A percentile compares a stretch with the other conserved stretches of the same genome.
Conservation (phyloP, 2,888 invertebrate genomes). For the Trachelus stipa region DNA sequence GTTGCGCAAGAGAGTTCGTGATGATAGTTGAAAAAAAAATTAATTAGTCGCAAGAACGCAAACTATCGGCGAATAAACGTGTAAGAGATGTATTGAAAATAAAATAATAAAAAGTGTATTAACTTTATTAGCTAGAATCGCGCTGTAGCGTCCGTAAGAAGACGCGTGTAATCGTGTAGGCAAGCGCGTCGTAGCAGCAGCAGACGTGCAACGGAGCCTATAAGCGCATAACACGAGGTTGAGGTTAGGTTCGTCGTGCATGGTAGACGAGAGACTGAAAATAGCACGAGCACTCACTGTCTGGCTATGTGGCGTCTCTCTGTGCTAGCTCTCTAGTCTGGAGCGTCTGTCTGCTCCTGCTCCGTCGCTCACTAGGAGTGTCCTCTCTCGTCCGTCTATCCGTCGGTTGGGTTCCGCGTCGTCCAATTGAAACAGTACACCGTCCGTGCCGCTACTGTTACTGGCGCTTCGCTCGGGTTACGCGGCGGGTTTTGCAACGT, state of each 20-base stretch:
- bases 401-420: constrained; percentile 25
- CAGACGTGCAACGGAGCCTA: constrained; percentile 15
- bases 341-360: constrained; percentile 5
- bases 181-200: constrained; percentile 14
- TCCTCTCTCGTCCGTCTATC: constrained; percentile 31
- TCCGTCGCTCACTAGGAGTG: constrained; percentile 18
- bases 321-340: too few species aligned
- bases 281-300: constrained; percentile 62
- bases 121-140: too few species aligned
- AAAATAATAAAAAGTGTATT: too few species aligned
- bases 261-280: constrained; percentile 47
- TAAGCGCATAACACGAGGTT: constrained; percentile 30
- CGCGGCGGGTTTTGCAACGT: too few species aligned
- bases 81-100: too few species aligned
- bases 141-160: too few species aligned
- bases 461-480: too few species aligned
- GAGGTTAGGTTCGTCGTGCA: constrained; percentile 28
- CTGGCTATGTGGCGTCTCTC: constrained; percentile 59
- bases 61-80: too few species aligned
- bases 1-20: too few species aligned
- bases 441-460: neutral
- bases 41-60: too few species aligned
- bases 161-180: constrained; percentile 22
- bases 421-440: constrained; percentile 38
- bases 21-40: too few species aligned